phyloP scores from a whole-genome alignment of 2,113 vertebrate genomes.

The Acanthochromis polyacanthus region DNA sequence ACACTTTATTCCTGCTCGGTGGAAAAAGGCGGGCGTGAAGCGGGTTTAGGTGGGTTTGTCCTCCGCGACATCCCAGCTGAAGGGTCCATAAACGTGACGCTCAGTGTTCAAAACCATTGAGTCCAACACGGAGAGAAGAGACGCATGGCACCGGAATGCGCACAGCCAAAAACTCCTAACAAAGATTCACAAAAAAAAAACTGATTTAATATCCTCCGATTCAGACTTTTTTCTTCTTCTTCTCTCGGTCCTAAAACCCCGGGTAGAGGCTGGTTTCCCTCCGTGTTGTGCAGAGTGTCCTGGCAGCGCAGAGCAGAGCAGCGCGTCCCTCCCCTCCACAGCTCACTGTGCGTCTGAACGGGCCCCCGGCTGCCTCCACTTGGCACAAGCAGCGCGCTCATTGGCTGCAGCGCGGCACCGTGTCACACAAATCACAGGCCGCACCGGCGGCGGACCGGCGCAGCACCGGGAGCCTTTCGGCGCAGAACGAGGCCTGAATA shows the following conservation, averaged over 20 bases:
- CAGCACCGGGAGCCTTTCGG: background rate
- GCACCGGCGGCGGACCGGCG: background rate
- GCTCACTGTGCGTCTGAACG: constrained; percentile 45
- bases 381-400: constrained; percentile 69
- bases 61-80: constrained; percentile 62
- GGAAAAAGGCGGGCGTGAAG: background rate
- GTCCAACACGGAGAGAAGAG: constrained; percentile 18
- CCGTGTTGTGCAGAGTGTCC: constrained; percentile 21
- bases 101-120: constrained; percentile 34
- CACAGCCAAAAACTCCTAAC: background rate
- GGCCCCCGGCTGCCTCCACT: constrained; percentile 46
- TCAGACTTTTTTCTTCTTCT: background rate
- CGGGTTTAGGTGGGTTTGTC: background rate
- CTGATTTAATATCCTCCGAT: constrained; percentile 32
- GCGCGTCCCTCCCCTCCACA: constrained; percentile 47
- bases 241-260: background rate
- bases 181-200: background rate
- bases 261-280: background rate
- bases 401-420: constrained; percentile 80
- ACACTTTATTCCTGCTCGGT: background rate
- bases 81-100: constrained; percentile 50
- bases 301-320: constrained; percentile 15
- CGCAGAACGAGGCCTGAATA: background rate
- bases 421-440: constrained; percentile 77
- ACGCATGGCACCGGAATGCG: constrained; percentile 9